These are phyloP conservation scores for Aporophyla lueneburgensis DNA, from an alignment of 2,888 invertebrate species.

Conservation along the genomic window DNA sequence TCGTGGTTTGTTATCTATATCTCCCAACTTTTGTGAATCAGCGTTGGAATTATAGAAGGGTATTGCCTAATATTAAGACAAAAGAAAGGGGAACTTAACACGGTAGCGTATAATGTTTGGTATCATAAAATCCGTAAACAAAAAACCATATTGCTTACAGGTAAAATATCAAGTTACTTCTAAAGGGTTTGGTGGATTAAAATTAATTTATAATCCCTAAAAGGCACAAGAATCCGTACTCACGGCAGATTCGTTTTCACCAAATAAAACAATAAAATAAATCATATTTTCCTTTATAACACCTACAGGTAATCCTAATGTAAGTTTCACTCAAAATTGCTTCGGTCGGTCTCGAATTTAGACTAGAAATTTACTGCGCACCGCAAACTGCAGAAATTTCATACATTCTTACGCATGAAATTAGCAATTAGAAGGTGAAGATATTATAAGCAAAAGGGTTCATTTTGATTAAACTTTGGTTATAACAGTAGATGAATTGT, in stretches of 20 bases:
- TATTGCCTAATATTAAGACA: neutral
- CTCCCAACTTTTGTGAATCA: neutral
- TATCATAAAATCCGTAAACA: neutral
- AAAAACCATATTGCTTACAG: slow-evolving; percentile 8
- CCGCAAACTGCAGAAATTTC: slow-evolving; percentile 47
- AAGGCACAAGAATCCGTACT: neutral
- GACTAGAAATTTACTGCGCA: slow-evolving; percentile 39
- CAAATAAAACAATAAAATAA: slow-evolving; percentile 10
- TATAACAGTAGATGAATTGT: slow-evolving; percentile 20
- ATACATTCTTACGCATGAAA: slow-evolving; percentile 35
- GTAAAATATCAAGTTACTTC: slow-evolving; percentile 36
- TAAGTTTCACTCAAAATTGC: slow-evolving; percentile 29
- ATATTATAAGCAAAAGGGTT: slow-evolving; percentile 15
- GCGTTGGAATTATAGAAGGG: neutral
- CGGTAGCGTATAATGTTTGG: neutral
- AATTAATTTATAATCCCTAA: slow-evolving; percentile 33
- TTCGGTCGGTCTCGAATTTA: slow-evolving; percentile 38
- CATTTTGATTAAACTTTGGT: slow-evolving; percentile 45
- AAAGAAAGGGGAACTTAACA: neutral
- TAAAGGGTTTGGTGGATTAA: slow-evolving; percentile 30
- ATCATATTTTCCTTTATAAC: slow-evolving; percentile 12
- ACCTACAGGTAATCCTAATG: slow-evolving; percentile 23
- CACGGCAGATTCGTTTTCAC: neutral
- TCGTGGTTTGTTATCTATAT: neutral
- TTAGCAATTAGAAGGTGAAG: slow-evolving; percentile 38